These are phyloP conservation scores for Campylomormyrus numenius DNA, from an alignment of 2,113 vertebrate genomes.

Conservation along the genomic window DNA sequence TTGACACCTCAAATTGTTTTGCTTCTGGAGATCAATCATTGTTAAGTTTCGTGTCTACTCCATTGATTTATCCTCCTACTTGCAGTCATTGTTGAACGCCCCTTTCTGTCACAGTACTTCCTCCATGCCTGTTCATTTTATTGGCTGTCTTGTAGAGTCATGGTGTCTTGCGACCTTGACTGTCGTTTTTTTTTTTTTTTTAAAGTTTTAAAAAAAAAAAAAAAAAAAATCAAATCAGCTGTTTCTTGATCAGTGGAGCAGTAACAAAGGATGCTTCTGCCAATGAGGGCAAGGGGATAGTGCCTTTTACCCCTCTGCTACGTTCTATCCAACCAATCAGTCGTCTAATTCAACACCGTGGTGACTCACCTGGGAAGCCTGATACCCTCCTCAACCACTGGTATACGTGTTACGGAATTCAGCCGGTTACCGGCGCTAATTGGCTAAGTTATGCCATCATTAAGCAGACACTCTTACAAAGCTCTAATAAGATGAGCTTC, in stretches of 20 bases:
- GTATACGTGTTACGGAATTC: background rate
- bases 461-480: background rate
- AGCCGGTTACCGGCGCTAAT: background rate
- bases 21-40: background rate
- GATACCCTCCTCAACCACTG: background rate
- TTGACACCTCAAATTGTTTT: background rate
- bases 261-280: background rate
- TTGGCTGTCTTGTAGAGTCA: background rate
- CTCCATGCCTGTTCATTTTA: background rate
- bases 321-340: background rate
- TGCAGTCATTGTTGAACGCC: background rate
- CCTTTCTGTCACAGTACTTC: background rate
- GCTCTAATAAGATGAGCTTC: background rate
- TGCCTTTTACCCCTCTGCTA: background rate
- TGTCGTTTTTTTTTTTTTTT: background rate
- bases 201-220: too few species aligned
- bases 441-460: background rate
- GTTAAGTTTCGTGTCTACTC: background rate
- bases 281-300: background rate
- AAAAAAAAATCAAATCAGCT: background rate
- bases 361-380: background rate
- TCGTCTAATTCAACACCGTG: background rate
- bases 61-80: background rate
- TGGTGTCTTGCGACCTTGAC: background rate
- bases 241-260: background rate